phyloP scores from a whole-genome alignment of 2,113 vertebrate species.

The Mungos mungo region DNA sequence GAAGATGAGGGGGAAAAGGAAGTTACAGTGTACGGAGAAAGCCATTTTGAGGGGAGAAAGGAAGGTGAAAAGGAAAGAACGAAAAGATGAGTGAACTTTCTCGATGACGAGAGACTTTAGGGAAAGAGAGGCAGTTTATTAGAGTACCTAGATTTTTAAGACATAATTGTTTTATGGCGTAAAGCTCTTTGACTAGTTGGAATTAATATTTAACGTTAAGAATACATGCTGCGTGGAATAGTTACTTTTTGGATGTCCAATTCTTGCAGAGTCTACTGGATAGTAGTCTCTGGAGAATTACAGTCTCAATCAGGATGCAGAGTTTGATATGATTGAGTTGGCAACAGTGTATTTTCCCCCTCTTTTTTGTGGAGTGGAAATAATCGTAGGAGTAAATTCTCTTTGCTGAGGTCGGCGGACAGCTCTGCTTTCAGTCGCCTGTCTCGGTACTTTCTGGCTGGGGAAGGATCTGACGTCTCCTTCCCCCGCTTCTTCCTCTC shows the following conservation, averaged over 20 bases:
- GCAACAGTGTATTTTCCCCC: background rate
- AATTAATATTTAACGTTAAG: background rate
- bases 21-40: slow-evolving; percentile 45
- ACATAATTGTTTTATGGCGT: background rate
- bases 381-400: slow-evolving; percentile 47
- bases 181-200: background rate
- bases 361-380: background rate
- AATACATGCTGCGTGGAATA: background rate
- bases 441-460: slow-evolving; percentile 50
- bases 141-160: background rate
- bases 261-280: background rate
- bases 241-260: slow-evolving; percentile 42
- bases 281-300: background rate
- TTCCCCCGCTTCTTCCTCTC: slow-evolving; percentile 59
- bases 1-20: background rate
- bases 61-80: slow-evolving; percentile 46
- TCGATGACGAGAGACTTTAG: background rate
- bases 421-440: slow-evolving; percentile 40
- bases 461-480: slow-evolving; percentile 55
- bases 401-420: slow-evolving; percentile 44
- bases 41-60: slow-evolving; percentile 70
- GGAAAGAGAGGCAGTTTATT: background rate
- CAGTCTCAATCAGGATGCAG: background rate
- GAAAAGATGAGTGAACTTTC: slow-evolving; percentile 49
- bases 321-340: background rate